Evolutionary conservation across 2,888 invertebrate species (phyloP).

Genomic region (Tachystola acroxantha): DNA sequence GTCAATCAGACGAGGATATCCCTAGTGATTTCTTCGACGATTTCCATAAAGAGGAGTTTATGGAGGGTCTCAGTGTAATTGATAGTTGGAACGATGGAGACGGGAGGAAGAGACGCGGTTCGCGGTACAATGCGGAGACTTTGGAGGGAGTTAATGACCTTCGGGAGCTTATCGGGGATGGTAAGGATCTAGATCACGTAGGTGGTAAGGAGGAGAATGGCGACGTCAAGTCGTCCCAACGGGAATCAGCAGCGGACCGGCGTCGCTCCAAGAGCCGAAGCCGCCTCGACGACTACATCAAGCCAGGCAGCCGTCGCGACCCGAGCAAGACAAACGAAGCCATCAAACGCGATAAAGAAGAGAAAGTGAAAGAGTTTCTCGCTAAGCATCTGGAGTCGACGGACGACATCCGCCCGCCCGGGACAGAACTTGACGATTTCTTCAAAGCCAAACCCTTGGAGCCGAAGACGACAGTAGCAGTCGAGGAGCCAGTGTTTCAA

Average conservation of each 20-base stretch:
- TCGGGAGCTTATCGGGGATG: slow-evolving; percentile 44
- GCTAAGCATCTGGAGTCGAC: slow-evolving; percentile 57
- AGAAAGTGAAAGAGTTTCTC: slow-evolving; percentile 61
- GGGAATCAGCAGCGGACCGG: neutral
- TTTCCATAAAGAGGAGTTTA: slow-evolving; percentile 64
- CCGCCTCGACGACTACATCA: slow-evolving; percentile 48
- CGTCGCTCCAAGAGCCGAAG: slow-evolving; percentile 24
- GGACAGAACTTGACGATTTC: slow-evolving; percentile 66
- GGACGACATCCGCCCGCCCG: slow-evolving; percentile 61
- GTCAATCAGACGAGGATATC: slow-evolving; percentile 51
- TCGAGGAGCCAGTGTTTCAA: slow-evolving; percentile 11
- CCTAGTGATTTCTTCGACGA: slow-evolving; percentile 73
- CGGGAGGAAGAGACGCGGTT: slow-evolving; percentile 18
- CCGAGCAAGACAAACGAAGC: slow-evolving; percentile 64
- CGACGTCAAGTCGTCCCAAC: slow-evolving; percentile 7
- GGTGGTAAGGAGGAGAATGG: neutral
- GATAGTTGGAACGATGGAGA: slow-evolving; percentile 61
- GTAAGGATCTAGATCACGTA: slow-evolving; percentile 17
- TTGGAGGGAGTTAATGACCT: slow-evolving; percentile 46
- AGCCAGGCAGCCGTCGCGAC: slow-evolving; percentile 65
- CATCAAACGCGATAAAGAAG: slow-evolving; percentile 62
- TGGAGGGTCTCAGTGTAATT: slow-evolving; percentile 66
- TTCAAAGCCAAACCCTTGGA: slow-evolving; percentile 31
- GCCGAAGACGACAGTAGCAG: slow-evolving; percentile 18
- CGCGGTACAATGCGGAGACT: slow-evolving; percentile 30